Conservation (phyloP, 1,140 invertebrate genomes). For the Calosoma granatense region DNA sequence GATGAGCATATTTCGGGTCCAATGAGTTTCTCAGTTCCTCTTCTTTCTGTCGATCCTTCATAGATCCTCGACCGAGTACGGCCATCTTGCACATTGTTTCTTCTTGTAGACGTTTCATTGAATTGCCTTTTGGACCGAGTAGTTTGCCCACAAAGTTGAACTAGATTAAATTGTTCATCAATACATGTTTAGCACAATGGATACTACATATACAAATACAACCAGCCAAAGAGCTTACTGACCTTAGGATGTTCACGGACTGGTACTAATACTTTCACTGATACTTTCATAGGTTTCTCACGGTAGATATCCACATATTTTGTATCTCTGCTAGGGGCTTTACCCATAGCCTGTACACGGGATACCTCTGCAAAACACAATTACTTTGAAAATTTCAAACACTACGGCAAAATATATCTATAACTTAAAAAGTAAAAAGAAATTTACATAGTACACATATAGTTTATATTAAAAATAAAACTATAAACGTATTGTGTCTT, state of each 20-base stretch:
- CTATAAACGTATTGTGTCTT: too few relatives aligned
- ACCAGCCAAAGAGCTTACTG: too few relatives aligned
- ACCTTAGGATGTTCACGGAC: conserved; percentile 76
- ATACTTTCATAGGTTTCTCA: conserved; percentile 71
- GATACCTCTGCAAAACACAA: conserved; percentile 50
- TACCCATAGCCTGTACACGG: conserved; percentile 47
- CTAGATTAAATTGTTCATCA: conserved; percentile 39
- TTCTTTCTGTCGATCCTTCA: conserved; percentile 85
- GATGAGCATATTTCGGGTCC: conserved; percentile 81
- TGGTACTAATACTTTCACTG: conserved; percentile 67
- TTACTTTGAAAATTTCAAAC: conserved; percentile 13
- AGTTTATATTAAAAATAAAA: too few relatives aligned
- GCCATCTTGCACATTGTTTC: conserved; percentile 91
- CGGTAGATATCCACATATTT: conserved; percentile 61
- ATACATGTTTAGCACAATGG: background rate
- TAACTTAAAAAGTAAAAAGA: background rate
- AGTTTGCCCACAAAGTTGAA: conserved; percentile 91
- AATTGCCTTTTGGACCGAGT: conserved; percentile 83
- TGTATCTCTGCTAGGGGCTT: conserved; percentile 45
- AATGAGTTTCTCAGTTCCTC: conserved; percentile 73
- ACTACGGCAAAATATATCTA: background rate
- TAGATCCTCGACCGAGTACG: conserved; percentile 78
- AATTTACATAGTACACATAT: too few relatives aligned
- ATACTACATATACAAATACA: background rate
- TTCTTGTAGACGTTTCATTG: conserved; percentile 80